A percentile compares a stretch with the other conserved stretches of the same genome.
phyloP scores from a whole-genome alignment of 1,140 invertebrate species.

The Coenobita brevimanus region DNA sequence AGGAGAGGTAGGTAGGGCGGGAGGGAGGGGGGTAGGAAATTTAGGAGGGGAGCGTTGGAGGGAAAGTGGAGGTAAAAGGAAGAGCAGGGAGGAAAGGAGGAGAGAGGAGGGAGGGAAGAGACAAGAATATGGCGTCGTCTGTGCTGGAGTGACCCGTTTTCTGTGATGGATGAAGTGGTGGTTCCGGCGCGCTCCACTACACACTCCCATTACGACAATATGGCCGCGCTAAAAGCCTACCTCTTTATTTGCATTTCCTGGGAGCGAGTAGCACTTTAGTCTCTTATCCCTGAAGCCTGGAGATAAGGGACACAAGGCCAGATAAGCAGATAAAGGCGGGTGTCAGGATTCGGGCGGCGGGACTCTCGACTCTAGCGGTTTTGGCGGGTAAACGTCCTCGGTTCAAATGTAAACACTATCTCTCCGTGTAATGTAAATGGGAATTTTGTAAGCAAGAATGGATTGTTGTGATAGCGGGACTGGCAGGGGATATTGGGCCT shows the following conservation, averaged over 20 bases:
- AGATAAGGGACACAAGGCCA: not conserved
- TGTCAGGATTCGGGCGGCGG: not conserved
- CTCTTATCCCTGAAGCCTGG: not conserved
- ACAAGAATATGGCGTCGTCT: not conserved
- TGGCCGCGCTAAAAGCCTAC: slow-evolving; percentile 47
- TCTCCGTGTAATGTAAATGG: slow-evolving; percentile 37
- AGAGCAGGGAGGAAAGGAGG: not conserved
- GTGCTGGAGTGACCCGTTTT: slow-evolving; percentile 32
- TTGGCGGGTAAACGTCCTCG: not conserved
- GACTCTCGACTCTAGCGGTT: not conserved
- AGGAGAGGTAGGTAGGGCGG: not conserved
- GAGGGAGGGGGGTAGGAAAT: not conserved
- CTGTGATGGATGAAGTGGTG: slow-evolving; percentile 42
- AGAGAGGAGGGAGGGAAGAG: not conserved
- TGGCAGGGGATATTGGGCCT: not conserved
- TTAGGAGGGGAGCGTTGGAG: not conserved
- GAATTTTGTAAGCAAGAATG: slow-evolving; percentile 49
- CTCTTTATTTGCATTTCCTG: slow-evolving; percentile 47
- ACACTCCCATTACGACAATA: slow-evolving; percentile 42
- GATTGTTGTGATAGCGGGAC: slow-evolving; percentile 41
- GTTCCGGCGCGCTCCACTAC: slow-evolving; percentile 9
- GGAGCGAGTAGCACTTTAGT: slow-evolving; percentile 28
- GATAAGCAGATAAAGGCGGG: not conserved
- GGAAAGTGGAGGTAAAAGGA: not conserved
- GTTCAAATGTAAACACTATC: not conserved